Base-by-base conservation (phyloP, 2,888 invertebrate genomes). In the Eupithecia subumbrata region DNA sequence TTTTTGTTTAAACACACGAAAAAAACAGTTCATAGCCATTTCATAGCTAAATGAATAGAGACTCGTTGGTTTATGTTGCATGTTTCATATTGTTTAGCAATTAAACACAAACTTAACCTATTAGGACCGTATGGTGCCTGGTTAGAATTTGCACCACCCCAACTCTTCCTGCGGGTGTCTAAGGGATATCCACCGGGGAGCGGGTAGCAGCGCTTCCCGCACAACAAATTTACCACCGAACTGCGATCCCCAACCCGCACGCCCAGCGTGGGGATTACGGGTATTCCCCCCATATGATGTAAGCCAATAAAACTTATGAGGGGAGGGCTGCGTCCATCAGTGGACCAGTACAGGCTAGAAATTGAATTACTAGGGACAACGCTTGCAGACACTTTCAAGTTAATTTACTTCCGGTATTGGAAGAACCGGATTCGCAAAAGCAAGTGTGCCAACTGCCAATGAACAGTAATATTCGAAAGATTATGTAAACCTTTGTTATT, bases 341-440 rank as follows among this genome's bases (percentile, higher is more conserved):
- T n/a, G 22, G 52, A 22, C 52, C 52, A 56, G 22, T 22, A 56
- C n/a, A 22, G 22, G 8, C 52, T 56, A 22, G 52, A 56, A 56
- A 22, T 56, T 11, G 11, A 56, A 22, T 56, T 34, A 67, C 11
- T 40, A 67, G 18, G 12, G 34, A 48, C 60, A 60, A 52, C 52
- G 43, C 40, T 67, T 25, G 48, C 71, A 72, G 71, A 69, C 74
- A 76, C 75, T 75, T 76, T 78, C 73, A 66, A 71, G 43, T 30
- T 16, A 34, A 63, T 16, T 52, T 76, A 73, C 70, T 77, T 76
- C 77, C 71, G 76, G 70, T 72, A 72, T 75, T 73, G 52, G 69
- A 73, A 74, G 64, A 78, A 75, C 72, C 77, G 76, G 74, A 77
- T 74, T 74, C 74, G 71, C 75, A 75, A 67, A 71, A 43, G 67